Evolutionary conservation across 2,113 vertebrate species (phyloP), one percentile per base, ranked within the genome.

Genomic region (Oncorhynchus kisutch): DNA sequence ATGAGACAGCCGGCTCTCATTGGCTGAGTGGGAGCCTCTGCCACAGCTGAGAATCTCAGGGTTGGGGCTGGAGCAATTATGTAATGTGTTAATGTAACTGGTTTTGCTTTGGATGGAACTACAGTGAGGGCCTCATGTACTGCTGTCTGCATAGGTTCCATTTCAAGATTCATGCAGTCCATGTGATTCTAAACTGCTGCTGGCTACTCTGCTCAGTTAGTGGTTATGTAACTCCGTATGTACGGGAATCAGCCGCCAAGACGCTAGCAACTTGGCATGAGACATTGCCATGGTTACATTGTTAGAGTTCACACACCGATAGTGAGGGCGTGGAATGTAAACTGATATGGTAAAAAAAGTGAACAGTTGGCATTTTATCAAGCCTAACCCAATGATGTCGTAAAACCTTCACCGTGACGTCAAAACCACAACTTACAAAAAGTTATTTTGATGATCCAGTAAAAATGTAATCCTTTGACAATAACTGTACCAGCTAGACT

Each of bases 161-260:
- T 85, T 84, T 83, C 74, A 72, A 84, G 74, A 82, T 74, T 81
- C 76, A 82, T 74, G 74, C 73, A 82, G 82, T 49, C 20, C 67
- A 72, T 86, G 72, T 81, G 48, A 34, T 78, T 84, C 81, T 66
- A 73, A 82, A 77, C 70, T 75, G 79, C 77, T 79, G 81, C 65
- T 78, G 59, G 74, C 77, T 62, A 64, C 78, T 83, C 45, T 76
- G 75, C 73, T 78, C 85, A 24, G 72, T 76, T 20, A 5, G 75
- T 45, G 65, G 87, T 91, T 91, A 91, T 82, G 90, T 82, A 92
- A 91, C 91, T 86, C 87, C 83, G 80, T 86, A 81, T 68, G 85
- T 78, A 91, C 89, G 89, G 89, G 91, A 90, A 91, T 88, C 82
- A 85, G 81, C 89, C 85, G 81, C 89, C 88, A 79, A 85, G 74